Evolutionary conservation across 2,113 vertebrate species (phyloP), one percentile per base, ranked within the genome.

Genomic region (Cardinalis cardinalis): DNA sequence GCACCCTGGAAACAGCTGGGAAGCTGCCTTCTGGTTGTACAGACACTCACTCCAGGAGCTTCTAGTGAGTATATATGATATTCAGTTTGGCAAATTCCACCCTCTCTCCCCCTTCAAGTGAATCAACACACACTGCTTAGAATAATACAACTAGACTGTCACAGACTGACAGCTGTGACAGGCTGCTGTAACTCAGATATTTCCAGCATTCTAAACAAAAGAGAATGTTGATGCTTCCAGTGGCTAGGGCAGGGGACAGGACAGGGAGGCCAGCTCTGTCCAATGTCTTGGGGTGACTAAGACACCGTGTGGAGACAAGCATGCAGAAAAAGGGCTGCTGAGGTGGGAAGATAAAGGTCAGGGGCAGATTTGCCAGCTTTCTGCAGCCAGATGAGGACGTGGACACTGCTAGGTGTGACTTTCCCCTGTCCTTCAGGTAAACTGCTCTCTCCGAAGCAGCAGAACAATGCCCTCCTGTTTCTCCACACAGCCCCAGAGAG

Each of bases 281-380:
- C 3, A 0, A 2, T 32, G 40, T 65, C 40, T 44, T 78, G 32
- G 32, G 40, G 40, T 52, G 49, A 31, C 49, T 3, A 12, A 65
- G 40, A 32, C 40, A 12, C 16, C 1, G 0, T 32, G 18, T 12
- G 34, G 48, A 77, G 38, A 48, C 20, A 28, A 61, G 38, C 0
- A 0, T 23, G 56, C 43, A 56, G 26, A 55, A n/a, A 58, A 66
- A 46, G 49, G 48, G 78, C 46, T 55, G 52, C 43, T 34, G 70
- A 63, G 43, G 21, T 46, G 55, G 59, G 44, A 65, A 65, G 49
- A 25, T 55, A 43, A 65, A 10, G 18, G 12, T 32, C 21, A 32
- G 28, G 41, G 9, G 17, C 36, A 32, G 60, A 66, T 65, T 71
- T 36, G 4, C 19, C 61, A 66, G 38, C 43, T 66, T 84, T 82